Evolutionary conservation across 2,888 invertebrate species (phyloP).

Genomic region (Parascotia fuliginaria): DNA sequence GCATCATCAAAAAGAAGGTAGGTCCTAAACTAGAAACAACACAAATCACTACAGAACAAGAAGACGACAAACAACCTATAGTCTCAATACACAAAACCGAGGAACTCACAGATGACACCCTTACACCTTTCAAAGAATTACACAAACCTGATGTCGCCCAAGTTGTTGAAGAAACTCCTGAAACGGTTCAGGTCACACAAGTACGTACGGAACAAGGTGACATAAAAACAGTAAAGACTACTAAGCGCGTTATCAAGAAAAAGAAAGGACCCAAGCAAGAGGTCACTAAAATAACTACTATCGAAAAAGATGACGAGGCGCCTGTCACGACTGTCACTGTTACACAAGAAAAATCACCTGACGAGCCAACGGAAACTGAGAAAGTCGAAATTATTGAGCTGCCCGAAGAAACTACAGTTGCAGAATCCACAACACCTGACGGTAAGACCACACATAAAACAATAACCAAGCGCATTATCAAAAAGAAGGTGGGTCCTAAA

Average conservation of each 20-base stretch:
- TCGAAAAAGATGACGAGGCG: conserved; percentile 39
- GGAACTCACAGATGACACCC: conserved; percentile 54
- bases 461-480: conserved; percentile 5
- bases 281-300: conserved; percentile 41
- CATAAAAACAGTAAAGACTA: conserved; percentile 45
- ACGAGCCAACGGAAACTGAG: background rate
- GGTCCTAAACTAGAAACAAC: conserved; percentile 68
- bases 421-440: conserved; percentile 1
- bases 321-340: conserved; percentile 29
- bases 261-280: conserved; percentile 42
- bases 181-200: conserved; percentile 15
- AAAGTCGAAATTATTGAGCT: conserved; percentile 5
- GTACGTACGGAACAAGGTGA: conserved; percentile 59
- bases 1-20: conserved; percentile 71
- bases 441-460: conserved; percentile 17
- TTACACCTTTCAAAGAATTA: conserved; percentile 35
- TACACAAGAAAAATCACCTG: conserved; percentile 4
- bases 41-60: conserved; percentile 49
- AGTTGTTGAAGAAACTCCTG: conserved; percentile 34
- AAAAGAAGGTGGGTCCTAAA: conserved; percentile 24
- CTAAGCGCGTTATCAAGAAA: conserved; percentile 44
- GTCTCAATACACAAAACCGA: conserved; percentile 39
- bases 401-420: conserved; percentile 3
- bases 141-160: conserved; percentile 47
- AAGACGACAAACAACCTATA: conserved; percentile 48